phyloP scores from a whole-genome alignment of 1,140 invertebrate species.

The Pissodes strobi region DNA sequence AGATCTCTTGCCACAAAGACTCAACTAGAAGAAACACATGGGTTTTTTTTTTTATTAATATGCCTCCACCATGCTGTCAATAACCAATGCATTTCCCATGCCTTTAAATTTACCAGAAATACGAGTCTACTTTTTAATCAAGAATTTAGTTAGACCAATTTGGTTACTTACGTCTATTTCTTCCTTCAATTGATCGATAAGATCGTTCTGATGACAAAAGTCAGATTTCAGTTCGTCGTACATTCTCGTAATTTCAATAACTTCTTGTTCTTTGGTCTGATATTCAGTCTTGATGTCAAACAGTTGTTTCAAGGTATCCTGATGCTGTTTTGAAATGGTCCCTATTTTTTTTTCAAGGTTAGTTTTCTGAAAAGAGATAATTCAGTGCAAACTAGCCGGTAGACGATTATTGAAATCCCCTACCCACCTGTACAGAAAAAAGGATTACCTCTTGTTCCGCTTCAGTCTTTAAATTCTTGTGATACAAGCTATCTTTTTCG shows the following conservation, averaged over 20 bases:
- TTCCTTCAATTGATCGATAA: slow-evolving; percentile 27
- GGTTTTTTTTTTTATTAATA: no score
- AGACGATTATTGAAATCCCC: neutral
- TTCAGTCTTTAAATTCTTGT: slow-evolving; percentile 19
- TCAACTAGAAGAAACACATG: no score
- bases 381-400: no score
- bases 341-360: slow-evolving; percentile 33
- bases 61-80: no score
- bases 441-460: slow-evolving; percentile 40
- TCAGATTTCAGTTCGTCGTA: slow-evolving; percentile 25
- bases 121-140: no score
- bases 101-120: no score
- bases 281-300: slow-evolving; percentile 29
- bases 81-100: no score
- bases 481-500: slow-evolving; percentile 34
- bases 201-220: slow-evolving; percentile 19
- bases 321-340: slow-evolving; percentile 12
- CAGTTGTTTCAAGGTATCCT: slow-evolving; percentile 27
- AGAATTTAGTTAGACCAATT: neutral
- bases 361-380: slow-evolving; percentile 28
- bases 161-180: slow-evolving; percentile 29
- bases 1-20: no score
- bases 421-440: neutral
- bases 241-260: slow-evolving; percentile 15
- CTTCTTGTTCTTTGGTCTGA: slow-evolving; percentile 27